Evolutionary conservation across 2,113 vertebrate species (phyloP).

Genomic region (Vicugna pacos): DNA sequence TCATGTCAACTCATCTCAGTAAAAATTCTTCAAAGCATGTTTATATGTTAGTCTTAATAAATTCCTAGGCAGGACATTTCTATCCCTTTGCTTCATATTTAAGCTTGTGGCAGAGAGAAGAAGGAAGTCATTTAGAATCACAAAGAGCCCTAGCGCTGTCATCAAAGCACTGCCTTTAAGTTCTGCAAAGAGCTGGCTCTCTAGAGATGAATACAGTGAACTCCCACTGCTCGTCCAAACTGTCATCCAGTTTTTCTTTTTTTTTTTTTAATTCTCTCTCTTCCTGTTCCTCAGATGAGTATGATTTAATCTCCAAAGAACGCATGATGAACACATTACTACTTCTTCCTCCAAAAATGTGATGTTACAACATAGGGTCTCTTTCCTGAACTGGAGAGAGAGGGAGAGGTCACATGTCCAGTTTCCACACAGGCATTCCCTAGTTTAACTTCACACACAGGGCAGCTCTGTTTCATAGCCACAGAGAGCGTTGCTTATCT

Average conservation of each 20-base stretch:
- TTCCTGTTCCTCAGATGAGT: conserved; percentile 48
- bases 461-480: conserved; percentile 28
- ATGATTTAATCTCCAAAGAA: conserved; percentile 71
- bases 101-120: conserved; percentile 16
- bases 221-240: conserved; percentile 36
- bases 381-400: not conserved
- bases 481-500: not conserved
- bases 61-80: conserved; percentile 40
- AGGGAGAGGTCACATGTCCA: conserved; percentile 9
- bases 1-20: not conserved
- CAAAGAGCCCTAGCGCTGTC: not conserved
- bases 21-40: conserved; percentile 52
- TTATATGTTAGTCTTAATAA: conserved; percentile 6
- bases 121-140: conserved; percentile 51
- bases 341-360: conserved; percentile 54
- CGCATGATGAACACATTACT: conserved; percentile 63
- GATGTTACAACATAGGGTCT: not conserved
- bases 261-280: not conserved
- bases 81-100: conserved; percentile 23
- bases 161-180: not conserved
- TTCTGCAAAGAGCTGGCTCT: conserved; percentile 25
- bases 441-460: conserved; percentile 46
- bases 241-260: conserved; percentile 32
- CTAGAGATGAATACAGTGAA: conserved; percentile 22
- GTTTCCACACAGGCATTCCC: not conserved